Evolutionary conservation across 1,140 invertebrate genomes (phyloP), one percentile per base, ranked within the genome.

Genomic region (Pygmarrhopalites habei): DNA sequence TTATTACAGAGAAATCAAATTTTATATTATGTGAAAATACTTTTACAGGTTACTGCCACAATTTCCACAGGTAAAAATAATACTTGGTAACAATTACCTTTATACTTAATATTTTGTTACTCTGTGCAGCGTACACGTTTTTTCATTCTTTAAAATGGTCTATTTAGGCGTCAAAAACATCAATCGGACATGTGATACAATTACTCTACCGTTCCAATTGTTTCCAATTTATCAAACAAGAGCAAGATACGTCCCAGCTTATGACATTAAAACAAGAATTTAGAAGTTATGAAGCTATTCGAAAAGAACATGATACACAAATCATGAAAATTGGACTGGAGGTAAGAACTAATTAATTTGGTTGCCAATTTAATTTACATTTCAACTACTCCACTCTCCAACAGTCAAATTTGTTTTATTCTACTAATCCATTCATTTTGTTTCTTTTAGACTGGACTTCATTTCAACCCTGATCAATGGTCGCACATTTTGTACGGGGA

Each of bases 231-330:
- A 78, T 51, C 19, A 99, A 99, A 79, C 81, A 95, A 25, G 94
- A 97, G 73, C 92, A 92, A 15, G 94, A 98, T n/a, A n/a, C n/a
- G 78, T 98, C 95, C 0, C 98, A 95, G 2, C 76, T 99, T 35
- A 99, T 99, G 96, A 94, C 98, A 77, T 75, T 99, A 4, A 98
- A 98, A 75, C 93, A 98, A 73, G 95, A 99, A 73, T 99, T 96
- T 73, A 83, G 95, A 17, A 91, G 62, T 57, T 69, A 69, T 52
- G 94, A 98, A 65, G 84, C 89, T 2, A 75, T 99, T 19, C 81
- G 96, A 56, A 80, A 92, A 1, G 95, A 98, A 74, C 96, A 99
- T 73, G 95, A 99, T 77, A 89, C 93, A n/a, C 96, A 99, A 76
- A 95, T 95, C 70, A 90, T 95, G 10, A 90, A 95, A 78, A 98